Conservation (phyloP, 2,797 vertebrate species). For the Acrossocheilus wenchowensis region DNA sequence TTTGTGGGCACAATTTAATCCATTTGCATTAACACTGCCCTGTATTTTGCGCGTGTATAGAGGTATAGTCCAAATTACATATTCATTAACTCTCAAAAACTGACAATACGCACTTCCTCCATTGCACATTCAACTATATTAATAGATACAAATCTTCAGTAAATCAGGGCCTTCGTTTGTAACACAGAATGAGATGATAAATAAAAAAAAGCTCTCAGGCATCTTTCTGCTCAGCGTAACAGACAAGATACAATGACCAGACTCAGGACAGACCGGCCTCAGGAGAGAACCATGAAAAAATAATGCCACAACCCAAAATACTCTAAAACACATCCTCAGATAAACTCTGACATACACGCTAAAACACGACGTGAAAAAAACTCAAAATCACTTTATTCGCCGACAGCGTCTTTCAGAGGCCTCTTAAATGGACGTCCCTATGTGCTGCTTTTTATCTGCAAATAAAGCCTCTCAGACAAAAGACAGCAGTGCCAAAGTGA, state of each 20-base stretch:
- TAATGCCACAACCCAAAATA: slow-evolving; percentile 32
- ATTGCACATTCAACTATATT: not conserved
- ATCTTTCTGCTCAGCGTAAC: slow-evolving; percentile 34
- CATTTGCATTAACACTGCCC: slow-evolving; percentile 7
- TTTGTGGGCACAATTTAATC: slow-evolving; percentile 22
- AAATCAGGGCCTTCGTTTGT: not conserved
- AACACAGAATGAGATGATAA: slow-evolving; percentile 59
- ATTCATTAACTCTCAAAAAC: slow-evolving; percentile 15
- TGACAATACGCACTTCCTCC: not conserved
- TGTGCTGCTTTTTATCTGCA: slow-evolving; percentile 55
- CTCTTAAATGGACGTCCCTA: slow-evolving; percentile 48
- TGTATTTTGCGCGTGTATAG: not conserved
- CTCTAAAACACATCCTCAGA: slow-evolving; percentile 6
- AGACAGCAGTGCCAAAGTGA: slow-evolving; percentile 52
- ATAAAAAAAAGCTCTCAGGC: slow-evolving; percentile 64
- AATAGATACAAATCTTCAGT: not conserved
- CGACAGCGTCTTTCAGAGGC: slow-evolving; percentile 25
- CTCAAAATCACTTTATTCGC: slow-evolving; percentile 41
- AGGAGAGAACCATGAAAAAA: slow-evolving; percentile 47
- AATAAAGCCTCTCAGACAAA: slow-evolving; percentile 60
- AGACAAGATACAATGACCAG: slow-evolving; percentile 22
- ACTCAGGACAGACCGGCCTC: slow-evolving; percentile 12
- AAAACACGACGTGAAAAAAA: not conserved
- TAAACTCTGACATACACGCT: slow-evolving; percentile 22
- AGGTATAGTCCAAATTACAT: not conserved